Conservation (phyloP, 2,888 invertebrate species). For the Prostheceraeus crozeri region DNA sequence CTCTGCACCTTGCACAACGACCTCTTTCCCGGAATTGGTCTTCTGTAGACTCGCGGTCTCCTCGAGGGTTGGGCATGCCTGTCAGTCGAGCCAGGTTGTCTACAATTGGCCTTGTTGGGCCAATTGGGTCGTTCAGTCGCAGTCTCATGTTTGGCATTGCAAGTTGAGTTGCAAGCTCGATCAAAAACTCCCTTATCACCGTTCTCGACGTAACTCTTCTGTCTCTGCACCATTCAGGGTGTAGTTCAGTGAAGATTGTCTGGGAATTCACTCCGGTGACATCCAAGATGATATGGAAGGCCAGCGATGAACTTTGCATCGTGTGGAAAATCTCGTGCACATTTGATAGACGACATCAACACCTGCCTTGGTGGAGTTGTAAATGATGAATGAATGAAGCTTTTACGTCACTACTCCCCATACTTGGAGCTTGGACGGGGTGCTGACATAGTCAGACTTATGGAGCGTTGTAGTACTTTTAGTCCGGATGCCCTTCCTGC, state of each 20-base stretch:
- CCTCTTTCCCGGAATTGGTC: no score
- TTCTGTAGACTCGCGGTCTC: no score
- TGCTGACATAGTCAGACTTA: no score
- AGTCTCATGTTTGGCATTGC: conserved; percentile 16
- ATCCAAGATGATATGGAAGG: conserved; percentile 19
- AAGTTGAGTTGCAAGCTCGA: no score
- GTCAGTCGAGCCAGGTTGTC: no score
- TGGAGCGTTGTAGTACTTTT: no score
- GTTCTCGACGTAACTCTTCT: background rate
- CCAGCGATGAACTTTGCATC: conserved; percentile 16
- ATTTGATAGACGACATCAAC: conserved; percentile 4
- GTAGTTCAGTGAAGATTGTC: background rate
- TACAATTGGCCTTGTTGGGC: no score
- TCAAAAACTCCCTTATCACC: background rate
- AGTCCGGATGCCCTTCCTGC: no score
- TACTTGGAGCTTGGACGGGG: no score
- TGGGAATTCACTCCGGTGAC: conserved; percentile 4
- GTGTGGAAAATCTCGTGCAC: conserved; percentile 9
- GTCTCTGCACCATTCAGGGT: conserved; percentile 22
- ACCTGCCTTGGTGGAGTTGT: conserved; percentile 25
- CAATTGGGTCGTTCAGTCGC: conserved; percentile 15
- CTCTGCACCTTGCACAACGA: conserved; percentile 19
- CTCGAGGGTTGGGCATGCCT: no score
- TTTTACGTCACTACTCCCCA: no score
- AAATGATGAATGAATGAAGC: no score